These are phyloP conservation scores for Chloroceryle aenea DNA, from an alignment of 2,113 vertebrate species.

Conservation along the genomic window DNA sequence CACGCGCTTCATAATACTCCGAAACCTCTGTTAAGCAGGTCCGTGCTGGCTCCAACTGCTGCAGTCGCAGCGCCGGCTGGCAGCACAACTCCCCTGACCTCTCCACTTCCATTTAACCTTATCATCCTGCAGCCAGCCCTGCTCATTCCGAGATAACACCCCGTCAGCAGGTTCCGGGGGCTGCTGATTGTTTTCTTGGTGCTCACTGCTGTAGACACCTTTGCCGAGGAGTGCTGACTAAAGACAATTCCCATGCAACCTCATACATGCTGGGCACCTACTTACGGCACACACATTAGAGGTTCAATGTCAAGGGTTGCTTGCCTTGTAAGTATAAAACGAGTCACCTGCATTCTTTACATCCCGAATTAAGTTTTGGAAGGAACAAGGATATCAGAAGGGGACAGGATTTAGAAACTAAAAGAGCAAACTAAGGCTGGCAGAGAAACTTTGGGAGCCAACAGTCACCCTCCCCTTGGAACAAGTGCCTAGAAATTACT, in stretches of 20 bases:
- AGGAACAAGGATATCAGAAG: background rate
- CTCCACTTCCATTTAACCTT: constrained; percentile 4
- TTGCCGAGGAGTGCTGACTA: constrained; percentile 8
- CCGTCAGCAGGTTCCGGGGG: background rate
- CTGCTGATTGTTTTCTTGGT: constrained; percentile 10
- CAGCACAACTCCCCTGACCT: background rate
- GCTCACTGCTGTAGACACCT: background rate
- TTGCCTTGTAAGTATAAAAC: background rate
- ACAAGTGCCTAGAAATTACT: background rate
- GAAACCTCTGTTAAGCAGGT: background rate
- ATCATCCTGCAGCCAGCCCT: background rate
- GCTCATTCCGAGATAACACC: background rate
- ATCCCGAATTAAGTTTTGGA: background rate
- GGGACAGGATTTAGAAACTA: background rate
- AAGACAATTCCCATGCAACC: background rate
- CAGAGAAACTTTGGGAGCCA: background rate
- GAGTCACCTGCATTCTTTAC: background rate
- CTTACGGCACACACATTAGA: background rate
- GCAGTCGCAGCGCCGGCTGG: background rate
- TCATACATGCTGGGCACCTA: background rate
- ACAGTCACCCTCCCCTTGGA: background rate
- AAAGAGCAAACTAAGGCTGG: background rate
- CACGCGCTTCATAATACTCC: background rate
- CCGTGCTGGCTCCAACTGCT: background rate
- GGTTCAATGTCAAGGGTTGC: background rate